Evolutionary conservation across 2,888 invertebrate species (phyloP).

Genomic region (Machimus rusticus): DNA sequence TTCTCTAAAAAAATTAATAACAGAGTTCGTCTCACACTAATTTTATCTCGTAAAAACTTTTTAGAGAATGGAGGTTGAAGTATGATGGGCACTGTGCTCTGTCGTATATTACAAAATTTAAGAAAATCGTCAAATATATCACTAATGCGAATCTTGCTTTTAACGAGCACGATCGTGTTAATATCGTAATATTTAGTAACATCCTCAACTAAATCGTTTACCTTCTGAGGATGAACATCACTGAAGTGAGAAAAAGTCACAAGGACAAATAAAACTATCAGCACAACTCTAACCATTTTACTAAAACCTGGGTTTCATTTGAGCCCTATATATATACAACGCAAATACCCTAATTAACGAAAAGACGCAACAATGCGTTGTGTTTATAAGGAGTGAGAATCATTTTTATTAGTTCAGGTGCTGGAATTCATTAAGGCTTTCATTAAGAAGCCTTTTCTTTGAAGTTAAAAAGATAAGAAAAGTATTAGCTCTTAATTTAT

Average conservation of each 20-base stretch:
- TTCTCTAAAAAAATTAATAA: neutral
- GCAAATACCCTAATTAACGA: neutral
- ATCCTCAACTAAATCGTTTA: neutral
- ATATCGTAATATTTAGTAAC: neutral
- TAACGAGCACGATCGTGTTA: neutral
- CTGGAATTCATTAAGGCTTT: neutral
- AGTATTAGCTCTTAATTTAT: no score
- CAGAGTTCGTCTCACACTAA: neutral
- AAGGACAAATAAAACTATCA: neutral
- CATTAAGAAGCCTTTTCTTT: neutral
- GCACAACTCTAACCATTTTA: neutral
- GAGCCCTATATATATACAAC: neutral
- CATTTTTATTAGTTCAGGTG: neutral
- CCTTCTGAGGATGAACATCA: neutral
- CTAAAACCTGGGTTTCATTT: neutral
- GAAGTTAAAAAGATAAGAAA: neutral
- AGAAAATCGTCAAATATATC: neutral
- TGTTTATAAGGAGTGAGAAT: neutral
- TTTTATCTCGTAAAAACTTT: neutral
- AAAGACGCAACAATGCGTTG: neutral
- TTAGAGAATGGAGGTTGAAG: neutral
- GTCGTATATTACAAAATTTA: neutral
- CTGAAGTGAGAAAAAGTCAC: neutral
- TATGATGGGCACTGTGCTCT: neutral
- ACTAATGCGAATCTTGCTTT: neutral